Evolutionary conservation across 2,888 invertebrate species (phyloP).

Genomic region (Rotaria magnacalcarata): DNA sequence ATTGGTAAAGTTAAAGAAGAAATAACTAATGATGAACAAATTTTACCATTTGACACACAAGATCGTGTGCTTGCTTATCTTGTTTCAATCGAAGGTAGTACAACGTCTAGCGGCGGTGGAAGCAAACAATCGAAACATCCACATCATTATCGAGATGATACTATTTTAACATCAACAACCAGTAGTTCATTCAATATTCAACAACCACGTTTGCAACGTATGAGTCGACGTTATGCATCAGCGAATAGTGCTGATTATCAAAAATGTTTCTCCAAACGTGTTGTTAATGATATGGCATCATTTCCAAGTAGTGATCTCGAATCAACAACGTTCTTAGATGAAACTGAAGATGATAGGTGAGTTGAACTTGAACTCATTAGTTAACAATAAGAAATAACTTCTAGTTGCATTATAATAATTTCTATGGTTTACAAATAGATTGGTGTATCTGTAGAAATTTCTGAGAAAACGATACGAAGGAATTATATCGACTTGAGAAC

Average conservation of each 20-base stretch:
- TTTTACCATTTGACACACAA: conserved; percentile 78
- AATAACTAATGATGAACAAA: conserved; percentile 88
- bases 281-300: background rate
- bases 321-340: conserved; percentile 21
- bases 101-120: background rate
- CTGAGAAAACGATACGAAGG: too few relatives aligned
- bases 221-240: background rate
- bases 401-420: too few relatives aligned
- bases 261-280: background rate
- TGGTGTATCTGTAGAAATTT: too few relatives aligned
- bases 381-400: too few relatives aligned
- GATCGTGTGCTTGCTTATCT: background rate
- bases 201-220: conserved; percentile 34
- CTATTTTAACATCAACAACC: conserved; percentile 18
- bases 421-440: too few relatives aligned
- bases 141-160: conserved; percentile 7
- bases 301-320: conserved; percentile 33
- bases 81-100: conserved; percentile 25
- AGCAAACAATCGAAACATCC: background rate
- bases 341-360: conserved; percentile 30
- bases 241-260: background rate
- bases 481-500: too few relatives aligned
- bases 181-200: conserved; percentile 32
- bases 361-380: background rate
- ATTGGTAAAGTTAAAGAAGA: conserved; percentile 98